phyloP scores from a whole-genome alignment of 2,888 invertebrate genomes.

The Habroteleia sp. region DNA sequence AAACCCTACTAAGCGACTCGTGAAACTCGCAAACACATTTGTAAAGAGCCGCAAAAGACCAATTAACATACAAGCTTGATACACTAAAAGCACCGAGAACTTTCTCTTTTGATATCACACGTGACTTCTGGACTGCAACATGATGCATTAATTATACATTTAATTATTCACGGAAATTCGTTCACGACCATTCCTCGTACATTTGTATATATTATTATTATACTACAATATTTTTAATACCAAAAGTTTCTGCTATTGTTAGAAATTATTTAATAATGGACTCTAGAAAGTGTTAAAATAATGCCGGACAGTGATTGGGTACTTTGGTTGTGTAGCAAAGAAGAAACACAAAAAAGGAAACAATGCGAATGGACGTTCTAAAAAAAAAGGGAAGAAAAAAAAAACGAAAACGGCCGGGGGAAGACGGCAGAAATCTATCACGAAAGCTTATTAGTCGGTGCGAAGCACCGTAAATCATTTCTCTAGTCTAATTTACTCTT shows the following conservation, averaged over 20 bases:
- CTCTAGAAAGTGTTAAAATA: too few species aligned
- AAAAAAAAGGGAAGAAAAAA: neutral
- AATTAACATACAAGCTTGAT: slow-evolving; percentile 40
- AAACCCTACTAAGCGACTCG: slow-evolving; percentile 17
- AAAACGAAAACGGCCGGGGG: slow-evolving; percentile 5
- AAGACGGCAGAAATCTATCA: slow-evolving; percentile 49
- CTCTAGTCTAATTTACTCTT: slow-evolving; percentile 80
- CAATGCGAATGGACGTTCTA: slow-evolving; percentile 1
- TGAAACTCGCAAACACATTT: slow-evolving; percentile 17
- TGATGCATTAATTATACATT: slow-evolving; percentile 49
- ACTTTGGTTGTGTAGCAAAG: slow-evolving; percentile 14
- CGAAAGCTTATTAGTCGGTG: slow-evolving; percentile 70
- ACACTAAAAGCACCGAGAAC: slow-evolving; percentile 13
- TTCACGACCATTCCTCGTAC: too few species aligned
- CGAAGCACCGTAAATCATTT: slow-evolving; percentile 76
- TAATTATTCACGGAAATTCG: slow-evolving; percentile 28
- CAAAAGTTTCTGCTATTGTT: slow-evolving; percentile 51
- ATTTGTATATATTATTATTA: too few species aligned
- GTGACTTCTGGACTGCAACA: slow-evolving; percentile 23
- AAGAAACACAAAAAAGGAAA: slow-evolving; percentile 27
- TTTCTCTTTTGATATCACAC: slow-evolving; percentile 25
- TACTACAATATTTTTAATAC: too few species aligned
- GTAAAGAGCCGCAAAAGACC: slow-evolving; percentile 30
- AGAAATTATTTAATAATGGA: too few species aligned
- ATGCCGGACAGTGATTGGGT: slow-evolving; percentile 47